Evolutionary conservation across 2,113 vertebrate species (phyloP), one percentile per base, ranked within the genome.

Genomic region (Bucco capensis): DNA sequence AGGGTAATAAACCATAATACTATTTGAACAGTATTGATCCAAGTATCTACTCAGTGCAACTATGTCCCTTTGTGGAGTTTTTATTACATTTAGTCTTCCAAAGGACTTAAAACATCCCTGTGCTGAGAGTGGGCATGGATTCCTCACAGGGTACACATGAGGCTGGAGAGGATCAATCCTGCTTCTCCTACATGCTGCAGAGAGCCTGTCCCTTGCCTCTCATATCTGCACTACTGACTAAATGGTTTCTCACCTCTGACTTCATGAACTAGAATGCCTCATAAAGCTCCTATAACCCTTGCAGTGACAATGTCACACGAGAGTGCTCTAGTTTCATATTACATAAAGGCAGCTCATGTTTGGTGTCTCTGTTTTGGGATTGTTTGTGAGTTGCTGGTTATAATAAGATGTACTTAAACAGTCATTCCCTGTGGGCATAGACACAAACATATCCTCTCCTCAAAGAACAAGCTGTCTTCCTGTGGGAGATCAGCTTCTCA

Each of bases 331-430:
- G 13, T 42, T 77, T 54, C n/a, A 11, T 35, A 13, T 6, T 22
- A 24, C 7, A 5, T 17, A 70, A 73, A 19, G 0, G 3, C 3
- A 57, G 11, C 10, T 3, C 3, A 15, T 9, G 15, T 27, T 61
- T 38, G 6, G 2, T 44, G 4, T 75, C 18, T 64, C 37, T 4
- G 0, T 1, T 60, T 89, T 69, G 60, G 9, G 28, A 49, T 64
- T 67, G 21, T 7, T 71, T 79, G 12, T 40, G n/a, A 64, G 60
- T 24, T 77, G 14, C 14, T 81, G 28, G 14, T 80, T 66, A 30
- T 50, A 70, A 58, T 30, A 37, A 66, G 8, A 6, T 9, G 76
- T 70, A 54, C 30, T 66, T 69, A 88, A 71, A 47, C 22, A 6
- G 5, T 47, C 19, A 30, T 47, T 27, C 10, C 25, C 9, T 35